Base-by-base conservation (phyloP, 1,140 invertebrate genomes). In the Magallana ariakensis region DNA sequence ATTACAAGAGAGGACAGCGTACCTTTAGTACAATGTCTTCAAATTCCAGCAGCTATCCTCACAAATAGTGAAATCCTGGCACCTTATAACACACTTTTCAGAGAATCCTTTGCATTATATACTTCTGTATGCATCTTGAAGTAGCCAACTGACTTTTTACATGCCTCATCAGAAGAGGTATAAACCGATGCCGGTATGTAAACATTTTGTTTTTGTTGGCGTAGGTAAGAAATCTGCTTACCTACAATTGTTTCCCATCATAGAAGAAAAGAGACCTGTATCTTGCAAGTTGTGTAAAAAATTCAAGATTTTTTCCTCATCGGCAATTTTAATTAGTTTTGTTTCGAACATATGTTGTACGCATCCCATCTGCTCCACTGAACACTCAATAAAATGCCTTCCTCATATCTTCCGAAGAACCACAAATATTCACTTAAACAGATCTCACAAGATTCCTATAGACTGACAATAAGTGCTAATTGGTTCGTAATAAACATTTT, bases 131-230 rank as follows among this genome's bases (percentile, higher is more conserved):
- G 66, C 33, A 26, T 33, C 8, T 13, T 70, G 7, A 70, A 70
- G 66, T 22, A 10, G 66, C 66, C 66, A 70, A 70, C n/a, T 70
- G 66, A 11, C n/a, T 22, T 70, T 70, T 22, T 70, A 26, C 13
- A 22, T 8, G 22, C 66, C 66, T 70, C 19, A 22, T 70, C 66
- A 70, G 33, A 70, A 26, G 66, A 33, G 22, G n/a, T 19, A 70
- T 22, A 70, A 6, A 22, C n/a, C 19, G 15, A 8, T 26, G 66
- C 33, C 6, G 19, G 26, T 70, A 70, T 70, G 66, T 70, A 70
- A 70, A 70, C 66, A 70, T 70, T 70, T 70, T 70, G 66, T 70
- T 70, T 70, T 70, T 33, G 33, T 13, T 70, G 22, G 66, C 66
- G 13, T 8, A 70, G 8, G 66, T 22, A 26, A 33, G 9, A 3